phyloP scores from a whole-genome alignment of 1,140 invertebrate genomes.

The Magallana gigas region DNA sequence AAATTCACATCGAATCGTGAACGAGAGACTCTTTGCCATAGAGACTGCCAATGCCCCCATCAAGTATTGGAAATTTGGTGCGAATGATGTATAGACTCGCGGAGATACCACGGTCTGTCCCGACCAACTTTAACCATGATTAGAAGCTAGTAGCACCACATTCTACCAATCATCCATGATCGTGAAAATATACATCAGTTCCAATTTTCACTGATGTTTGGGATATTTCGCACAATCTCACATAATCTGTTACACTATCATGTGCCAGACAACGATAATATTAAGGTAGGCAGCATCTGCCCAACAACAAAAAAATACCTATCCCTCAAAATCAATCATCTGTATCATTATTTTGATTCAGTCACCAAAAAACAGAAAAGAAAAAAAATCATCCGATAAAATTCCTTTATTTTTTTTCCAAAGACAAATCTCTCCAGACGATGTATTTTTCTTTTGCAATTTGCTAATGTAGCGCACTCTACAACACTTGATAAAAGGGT shows the following conservation, averaged over 20 bases:
- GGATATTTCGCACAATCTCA: slow-evolving; percentile 29
- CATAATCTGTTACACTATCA: slow-evolving; percentile 15
- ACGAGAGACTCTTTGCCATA: background rate
- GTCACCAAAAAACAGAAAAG: background rate
- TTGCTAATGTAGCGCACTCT: slow-evolving; percentile 26
- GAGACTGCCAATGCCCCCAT: slow-evolving; percentile 21
- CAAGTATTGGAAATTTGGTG: slow-evolving; percentile 33
- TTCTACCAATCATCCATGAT: slow-evolving; percentile 8
- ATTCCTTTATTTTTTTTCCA: background rate
- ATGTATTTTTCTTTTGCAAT: background rate
- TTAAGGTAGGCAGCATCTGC: slow-evolving; percentile 28
- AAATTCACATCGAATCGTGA: slow-evolving; percentile 36
- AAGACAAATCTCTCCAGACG: background rate
- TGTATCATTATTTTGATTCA: background rate
- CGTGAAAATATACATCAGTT: slow-evolving; percentile 28
- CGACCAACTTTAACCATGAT: slow-evolving; percentile 20
- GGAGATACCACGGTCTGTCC: slow-evolving; percentile 21
- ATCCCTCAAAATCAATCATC: background rate
- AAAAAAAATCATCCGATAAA: slow-evolving; percentile 23
- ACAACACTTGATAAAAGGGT: background rate
- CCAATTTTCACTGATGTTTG: background rate
- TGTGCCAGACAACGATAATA: slow-evolving; percentile 8
- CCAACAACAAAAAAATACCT: background rate
- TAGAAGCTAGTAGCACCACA: slow-evolving; percentile 26
- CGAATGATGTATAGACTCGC: background rate